A percentile compares a stretch with the other conserved stretches of the same genome.
These are phyloP conservation scores for Bombyx mandarina DNA, from an alignment of 1,140 invertebrate species.

Conservation along the genomic window DNA sequence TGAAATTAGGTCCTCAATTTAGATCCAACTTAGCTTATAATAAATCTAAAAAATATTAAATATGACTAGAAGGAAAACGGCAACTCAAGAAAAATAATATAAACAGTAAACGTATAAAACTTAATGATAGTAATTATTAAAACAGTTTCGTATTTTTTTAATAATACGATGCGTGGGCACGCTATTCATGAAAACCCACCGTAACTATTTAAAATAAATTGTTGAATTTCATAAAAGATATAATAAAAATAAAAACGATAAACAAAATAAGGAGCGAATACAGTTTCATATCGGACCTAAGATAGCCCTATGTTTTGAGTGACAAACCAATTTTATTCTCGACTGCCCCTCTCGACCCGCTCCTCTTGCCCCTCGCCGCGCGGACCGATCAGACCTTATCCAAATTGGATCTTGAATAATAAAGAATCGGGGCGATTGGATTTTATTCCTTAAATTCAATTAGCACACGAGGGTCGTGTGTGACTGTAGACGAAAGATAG, in stretches of 20 bases:
- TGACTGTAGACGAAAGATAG: conserved; percentile 67
- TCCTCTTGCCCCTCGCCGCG: conserved; percentile 30
- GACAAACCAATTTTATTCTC: conserved; percentile 71
- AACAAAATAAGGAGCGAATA: conserved; percentile 1
- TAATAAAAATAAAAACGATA: no score
- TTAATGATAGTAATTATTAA: no score
- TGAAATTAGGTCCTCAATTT: no score
- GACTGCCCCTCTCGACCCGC: conserved; percentile 47
- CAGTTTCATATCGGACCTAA: conserved; percentile 46
- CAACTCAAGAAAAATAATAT: no score
- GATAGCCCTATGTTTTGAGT: conserved; percentile 70
- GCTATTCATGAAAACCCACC: not conserved
- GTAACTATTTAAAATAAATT: not conserved
- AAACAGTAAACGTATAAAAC: no score
- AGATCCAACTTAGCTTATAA: no score
- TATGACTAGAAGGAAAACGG: no score
- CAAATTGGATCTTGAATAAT: conserved; percentile 74
- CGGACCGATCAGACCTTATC: conserved; percentile 71
- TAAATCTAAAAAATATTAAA: no score
- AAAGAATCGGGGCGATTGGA: conserved; percentile 73
- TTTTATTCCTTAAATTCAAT: conserved; percentile 74
- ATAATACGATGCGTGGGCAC: no score
- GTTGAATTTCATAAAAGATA: no score
- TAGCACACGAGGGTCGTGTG: conserved; percentile 64
- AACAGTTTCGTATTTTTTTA: no score